These are phyloP conservation scores for Odobenus rosmarus DNA, from an alignment of 2,113 vertebrate species.

Conservation along the genomic window DNA sequence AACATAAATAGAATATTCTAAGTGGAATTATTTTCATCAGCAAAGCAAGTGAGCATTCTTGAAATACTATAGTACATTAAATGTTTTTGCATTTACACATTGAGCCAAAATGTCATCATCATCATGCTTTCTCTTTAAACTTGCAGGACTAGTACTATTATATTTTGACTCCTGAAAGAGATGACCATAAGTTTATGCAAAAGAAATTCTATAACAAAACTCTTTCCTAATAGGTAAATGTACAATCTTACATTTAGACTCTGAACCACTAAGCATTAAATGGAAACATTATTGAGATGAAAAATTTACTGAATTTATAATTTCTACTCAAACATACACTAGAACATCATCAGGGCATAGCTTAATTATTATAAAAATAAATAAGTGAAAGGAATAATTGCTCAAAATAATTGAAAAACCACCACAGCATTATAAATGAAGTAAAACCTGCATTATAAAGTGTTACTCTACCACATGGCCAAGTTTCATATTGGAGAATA, in stretches of 20 bases:
- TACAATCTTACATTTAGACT: conserved; percentile 2
- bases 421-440: background rate
- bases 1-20: background rate
- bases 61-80: background rate
- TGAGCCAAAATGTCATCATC: background rate
- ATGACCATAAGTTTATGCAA: background rate
- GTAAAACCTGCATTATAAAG: conserved; percentile 20
- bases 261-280: background rate
- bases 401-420: conserved; percentile 11
- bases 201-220: background rate
- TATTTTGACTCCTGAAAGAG: background rate
- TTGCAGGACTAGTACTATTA: background rate
- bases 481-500: background rate
- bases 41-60: conserved; percentile 30
- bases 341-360: background rate
- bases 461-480: background rate
- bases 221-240: background rate
- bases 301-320: conserved; percentile 8
- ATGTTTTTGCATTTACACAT: background rate
- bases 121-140: background rate
- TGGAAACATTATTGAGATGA: background rate
- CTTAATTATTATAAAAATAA: background rate
- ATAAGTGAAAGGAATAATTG: background rate
- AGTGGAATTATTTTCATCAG: background rate
- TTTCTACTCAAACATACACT: conserved; percentile 11